Conservation (phyloP, 2,888 invertebrate genomes). For the Eurois occulta region DNA sequence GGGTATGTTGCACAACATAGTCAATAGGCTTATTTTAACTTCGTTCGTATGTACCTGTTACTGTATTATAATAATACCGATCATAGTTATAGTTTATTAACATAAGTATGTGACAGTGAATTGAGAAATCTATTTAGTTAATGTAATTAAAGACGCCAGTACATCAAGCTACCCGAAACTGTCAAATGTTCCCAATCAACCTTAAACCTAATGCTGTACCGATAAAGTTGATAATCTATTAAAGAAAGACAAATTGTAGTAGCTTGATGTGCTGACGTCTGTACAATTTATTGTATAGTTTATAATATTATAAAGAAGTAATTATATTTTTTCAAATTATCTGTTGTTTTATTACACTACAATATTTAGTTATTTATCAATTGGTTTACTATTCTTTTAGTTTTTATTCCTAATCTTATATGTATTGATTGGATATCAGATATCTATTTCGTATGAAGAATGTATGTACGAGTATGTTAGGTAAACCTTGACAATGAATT, state of each 20-base stretch:
- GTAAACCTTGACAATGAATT: slow-evolving; percentile 44
- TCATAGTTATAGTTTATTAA: slow-evolving; percentile 27
- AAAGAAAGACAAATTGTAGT: no score
- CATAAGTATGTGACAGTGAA: slow-evolving; percentile 23
- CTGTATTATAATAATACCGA: slow-evolving; percentile 34
- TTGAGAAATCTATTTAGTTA: slow-evolving; percentile 12
- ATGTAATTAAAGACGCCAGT: no score
- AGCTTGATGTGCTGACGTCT: no score
- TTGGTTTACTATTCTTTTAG: not conserved
- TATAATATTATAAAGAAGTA: slow-evolving; percentile 7
- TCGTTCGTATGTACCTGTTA: slow-evolving; percentile 58
- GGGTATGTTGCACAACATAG: slow-evolving; percentile 22
- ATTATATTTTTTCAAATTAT: slow-evolving; percentile 23
- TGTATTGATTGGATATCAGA: not conserved
- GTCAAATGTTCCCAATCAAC: no score
- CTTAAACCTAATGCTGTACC: no score
- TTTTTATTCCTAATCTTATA: slow-evolving; percentile 2
- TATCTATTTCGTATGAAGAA: slow-evolving; percentile 24
- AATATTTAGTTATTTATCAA: not conserved
- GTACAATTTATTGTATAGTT: slow-evolving; percentile 25
- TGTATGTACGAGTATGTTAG: slow-evolving; percentile 40
- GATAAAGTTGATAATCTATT: no score
- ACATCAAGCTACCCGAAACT: no score
- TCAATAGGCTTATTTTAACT: slow-evolving; percentile 16
- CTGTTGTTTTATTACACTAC: slow-evolving; percentile 30